Evolutionary conservation across 2,113 vertebrate genomes (phyloP).

Genomic region (Syrrhaptes paradoxus): DNA sequence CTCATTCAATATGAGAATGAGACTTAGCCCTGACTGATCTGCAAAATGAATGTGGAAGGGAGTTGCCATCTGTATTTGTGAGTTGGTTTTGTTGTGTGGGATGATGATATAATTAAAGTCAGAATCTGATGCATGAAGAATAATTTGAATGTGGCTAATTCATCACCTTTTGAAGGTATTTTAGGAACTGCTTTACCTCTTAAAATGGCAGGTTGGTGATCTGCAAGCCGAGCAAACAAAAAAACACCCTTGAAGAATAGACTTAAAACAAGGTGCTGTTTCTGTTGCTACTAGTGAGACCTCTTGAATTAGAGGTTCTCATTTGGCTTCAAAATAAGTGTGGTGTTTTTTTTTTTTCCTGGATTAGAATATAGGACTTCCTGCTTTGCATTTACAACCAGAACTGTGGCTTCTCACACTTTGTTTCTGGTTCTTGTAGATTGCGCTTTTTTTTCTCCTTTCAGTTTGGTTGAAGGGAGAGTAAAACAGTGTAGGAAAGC

Average conservation of each 20-base stretch:
- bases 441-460: background rate
- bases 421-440: background rate
- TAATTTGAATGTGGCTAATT: background rate
- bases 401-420: background rate
- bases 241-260: background rate
- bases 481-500: background rate
- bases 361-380: background rate
- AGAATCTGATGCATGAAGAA: background rate
- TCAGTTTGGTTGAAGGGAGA: background rate
- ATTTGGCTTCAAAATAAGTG: background rate
- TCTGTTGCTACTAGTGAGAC: background rate
- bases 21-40: background rate
- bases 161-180: background rate
- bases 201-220: background rate
- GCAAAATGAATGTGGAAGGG: background rate
- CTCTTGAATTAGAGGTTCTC: background rate
- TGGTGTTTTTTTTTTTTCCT: background rate
- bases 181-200: background rate
- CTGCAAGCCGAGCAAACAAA: background rate
- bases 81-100: background rate
- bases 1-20: background rate
- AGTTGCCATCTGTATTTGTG: background rate
- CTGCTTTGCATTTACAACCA: background rate
- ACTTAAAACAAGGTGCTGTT: background rate
- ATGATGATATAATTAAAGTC: background rate